Evolutionary conservation across 2,888 invertebrate species (phyloP).

Genomic region (Nomada fucata): DNA sequence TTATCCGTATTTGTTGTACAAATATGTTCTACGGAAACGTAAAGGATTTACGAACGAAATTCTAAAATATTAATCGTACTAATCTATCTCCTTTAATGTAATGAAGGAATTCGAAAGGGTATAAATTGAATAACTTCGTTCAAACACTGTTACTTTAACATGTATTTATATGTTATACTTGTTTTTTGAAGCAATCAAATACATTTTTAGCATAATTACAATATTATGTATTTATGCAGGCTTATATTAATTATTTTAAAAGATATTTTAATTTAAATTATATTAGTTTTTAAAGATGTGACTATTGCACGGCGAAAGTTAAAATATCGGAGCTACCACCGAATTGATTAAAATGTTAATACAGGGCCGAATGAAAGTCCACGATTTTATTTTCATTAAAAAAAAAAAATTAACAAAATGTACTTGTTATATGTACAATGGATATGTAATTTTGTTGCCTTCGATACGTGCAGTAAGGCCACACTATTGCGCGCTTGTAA

Average conservation of each 20-base stretch:
- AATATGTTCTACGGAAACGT: not conserved
- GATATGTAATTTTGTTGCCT: conserved; percentile 52
- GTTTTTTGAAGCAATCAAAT: conserved; percentile 2
- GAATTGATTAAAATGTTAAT: too few relatives aligned
- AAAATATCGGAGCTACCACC: not conserved
- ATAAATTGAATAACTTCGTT: too few relatives aligned
- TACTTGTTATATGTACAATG: conserved; percentile 15
- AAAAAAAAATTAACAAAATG: not conserved
- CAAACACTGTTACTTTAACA: conserved; percentile 13
- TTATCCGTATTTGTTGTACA: not conserved
- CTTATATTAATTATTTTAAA: conserved; percentile 25
- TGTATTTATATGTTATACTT: conserved; percentile 1
- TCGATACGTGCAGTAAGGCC: conserved; percentile 37
- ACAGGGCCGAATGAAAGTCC: not conserved
- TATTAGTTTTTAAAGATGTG: not conserved
- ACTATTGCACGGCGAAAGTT: conserved; percentile 4
- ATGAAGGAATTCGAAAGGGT: conserved; percentile 9
- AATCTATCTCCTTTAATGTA: not conserved
- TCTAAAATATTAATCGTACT: not conserved
- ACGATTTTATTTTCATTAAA: not conserved
- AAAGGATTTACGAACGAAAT: conserved; percentile 1
- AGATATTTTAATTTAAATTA: conserved; percentile 7
- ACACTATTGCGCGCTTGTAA: conserved; percentile 32
- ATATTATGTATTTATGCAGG: conserved; percentile 42
- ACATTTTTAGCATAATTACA: conserved; percentile 27